Percentiles rank a stretch among this genome's conserved stretches.
Evolutionary conservation across 2,113 vertebrate species (phyloP).

Genomic region (Sprattus sprattus): DNA sequence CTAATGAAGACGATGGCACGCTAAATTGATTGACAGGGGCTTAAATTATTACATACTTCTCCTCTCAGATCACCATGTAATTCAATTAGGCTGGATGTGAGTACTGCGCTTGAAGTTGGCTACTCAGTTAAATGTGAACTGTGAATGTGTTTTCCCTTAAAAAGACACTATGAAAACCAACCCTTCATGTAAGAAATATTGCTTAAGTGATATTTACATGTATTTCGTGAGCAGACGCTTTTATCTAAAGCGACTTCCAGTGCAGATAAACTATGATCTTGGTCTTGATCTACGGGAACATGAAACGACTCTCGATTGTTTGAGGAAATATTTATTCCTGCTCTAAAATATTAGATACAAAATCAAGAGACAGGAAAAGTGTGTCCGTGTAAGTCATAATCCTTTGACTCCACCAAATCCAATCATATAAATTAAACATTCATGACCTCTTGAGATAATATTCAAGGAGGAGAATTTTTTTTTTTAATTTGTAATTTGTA

Average conservation of each 20-base stretch:
- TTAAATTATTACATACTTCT: slow-evolving; percentile 38
- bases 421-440: too few relatives aligned
- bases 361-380: too few relatives aligned
- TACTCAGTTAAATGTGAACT: background rate
- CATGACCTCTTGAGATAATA: too few relatives aligned
- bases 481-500: too few relatives aligned
- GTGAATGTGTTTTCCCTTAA: background rate
- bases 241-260: background rate
- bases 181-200: background rate
- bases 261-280: too few relatives aligned
- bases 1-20: slow-evolving; percentile 38
- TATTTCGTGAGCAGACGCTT: background rate
- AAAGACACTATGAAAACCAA: background rate
- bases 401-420: too few relatives aligned
- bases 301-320: too few relatives aligned
- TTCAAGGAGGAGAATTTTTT: too few relatives aligned
- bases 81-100: slow-evolving; percentile 35
- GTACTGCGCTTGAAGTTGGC: background rate
- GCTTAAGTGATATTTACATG: background rate
- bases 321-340: too few relatives aligned
- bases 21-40: slow-evolving; percentile 40
- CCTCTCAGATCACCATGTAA: slow-evolving; percentile 34
- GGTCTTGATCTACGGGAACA: too few relatives aligned
- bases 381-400: too few relatives aligned
- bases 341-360: too few relatives aligned